Evolutionary conservation across 2,888 invertebrate species (phyloP).

Genomic region (Melitaea athalia): DNA sequence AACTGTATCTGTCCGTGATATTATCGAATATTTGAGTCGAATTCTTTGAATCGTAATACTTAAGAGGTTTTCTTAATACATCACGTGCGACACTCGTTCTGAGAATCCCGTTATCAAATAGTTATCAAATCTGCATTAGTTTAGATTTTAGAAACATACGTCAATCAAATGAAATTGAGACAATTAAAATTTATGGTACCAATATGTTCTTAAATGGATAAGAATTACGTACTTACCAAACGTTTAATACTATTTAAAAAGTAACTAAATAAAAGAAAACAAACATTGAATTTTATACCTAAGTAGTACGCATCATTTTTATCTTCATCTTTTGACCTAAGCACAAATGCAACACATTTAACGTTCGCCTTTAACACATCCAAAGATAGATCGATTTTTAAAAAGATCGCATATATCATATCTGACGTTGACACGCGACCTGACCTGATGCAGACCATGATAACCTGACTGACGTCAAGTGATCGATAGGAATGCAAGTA

Average conservation of each 20-base stretch:
- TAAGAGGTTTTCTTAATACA: constrained; percentile 49
- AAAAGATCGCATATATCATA: constrained; percentile 8
- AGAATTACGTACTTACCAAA: too few species aligned
- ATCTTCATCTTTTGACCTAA: not conserved
- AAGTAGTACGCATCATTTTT: not conserved
- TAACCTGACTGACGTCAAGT: constrained; percentile 78
- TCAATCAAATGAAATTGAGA: constrained; percentile 39
- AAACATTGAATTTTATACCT: not conserved
- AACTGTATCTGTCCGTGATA: constrained; percentile 10
- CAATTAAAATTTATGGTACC: constrained; percentile 5
- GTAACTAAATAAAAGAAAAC: too few species aligned
- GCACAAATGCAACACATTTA: not conserved
- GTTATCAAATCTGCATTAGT: constrained; percentile 52
- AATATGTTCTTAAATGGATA: too few species aligned
- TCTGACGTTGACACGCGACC: constrained; percentile 43
- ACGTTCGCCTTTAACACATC: not conserved
- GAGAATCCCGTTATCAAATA: constrained; percentile 56
- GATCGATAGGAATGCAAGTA: constrained; percentile 68
- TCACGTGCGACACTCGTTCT: constrained; percentile 54
- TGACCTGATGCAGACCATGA: constrained; percentile 52
- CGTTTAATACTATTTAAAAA: too few species aligned
- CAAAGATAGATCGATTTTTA: not conserved
- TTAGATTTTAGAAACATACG: constrained; percentile 52
- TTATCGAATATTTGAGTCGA: constrained; percentile 19
- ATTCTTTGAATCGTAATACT: constrained; percentile 28